phyloP scores from a whole-genome alignment of 2,888 invertebrate species.

The Tinea trinotella region DNA sequence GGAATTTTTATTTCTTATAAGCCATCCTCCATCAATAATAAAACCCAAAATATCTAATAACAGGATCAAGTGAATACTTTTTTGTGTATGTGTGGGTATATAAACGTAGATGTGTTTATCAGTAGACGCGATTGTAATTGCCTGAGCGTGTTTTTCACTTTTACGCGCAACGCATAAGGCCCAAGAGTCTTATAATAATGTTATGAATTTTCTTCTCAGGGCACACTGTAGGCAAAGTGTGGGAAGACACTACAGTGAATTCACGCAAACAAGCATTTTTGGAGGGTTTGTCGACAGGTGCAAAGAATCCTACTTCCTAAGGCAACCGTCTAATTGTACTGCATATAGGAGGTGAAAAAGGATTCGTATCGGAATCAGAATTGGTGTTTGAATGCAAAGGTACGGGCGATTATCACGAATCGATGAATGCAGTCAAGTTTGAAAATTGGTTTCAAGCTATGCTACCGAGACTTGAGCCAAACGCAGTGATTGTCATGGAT shows the following conservation, averaged over 20 bases:
- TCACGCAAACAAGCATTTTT: not conserved
- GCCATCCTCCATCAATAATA: no score
- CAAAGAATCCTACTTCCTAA: constrained; percentile 12
- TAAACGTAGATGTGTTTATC: no score
- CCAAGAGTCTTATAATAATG: not conserved
- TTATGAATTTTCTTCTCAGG: not conserved
- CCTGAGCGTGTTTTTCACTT: not conserved
- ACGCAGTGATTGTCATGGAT: no score
- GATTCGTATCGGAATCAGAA: constrained; percentile 18
- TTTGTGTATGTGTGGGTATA: no score
- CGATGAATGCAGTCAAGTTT: constrained; percentile 14
- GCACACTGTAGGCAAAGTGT: not conserved
- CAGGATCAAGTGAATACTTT: no score
- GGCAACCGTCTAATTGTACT: constrained; percentile 20
- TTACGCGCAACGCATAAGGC: not conserved
- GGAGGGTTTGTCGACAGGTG: not conserved
- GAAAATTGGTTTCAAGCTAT: constrained; percentile 13
- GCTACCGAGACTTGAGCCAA: not conserved
- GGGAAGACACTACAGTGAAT: not conserved
- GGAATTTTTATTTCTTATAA: no score
- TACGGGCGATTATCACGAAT: constrained; percentile 17
- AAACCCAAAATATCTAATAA: no score
- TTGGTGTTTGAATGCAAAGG: constrained; percentile 16
- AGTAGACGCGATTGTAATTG: no score
- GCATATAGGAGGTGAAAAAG: constrained; percentile 21